Evolutionary conservation across 1,140 invertebrate species (phyloP).

Genomic region (Ladona fulva): DNA sequence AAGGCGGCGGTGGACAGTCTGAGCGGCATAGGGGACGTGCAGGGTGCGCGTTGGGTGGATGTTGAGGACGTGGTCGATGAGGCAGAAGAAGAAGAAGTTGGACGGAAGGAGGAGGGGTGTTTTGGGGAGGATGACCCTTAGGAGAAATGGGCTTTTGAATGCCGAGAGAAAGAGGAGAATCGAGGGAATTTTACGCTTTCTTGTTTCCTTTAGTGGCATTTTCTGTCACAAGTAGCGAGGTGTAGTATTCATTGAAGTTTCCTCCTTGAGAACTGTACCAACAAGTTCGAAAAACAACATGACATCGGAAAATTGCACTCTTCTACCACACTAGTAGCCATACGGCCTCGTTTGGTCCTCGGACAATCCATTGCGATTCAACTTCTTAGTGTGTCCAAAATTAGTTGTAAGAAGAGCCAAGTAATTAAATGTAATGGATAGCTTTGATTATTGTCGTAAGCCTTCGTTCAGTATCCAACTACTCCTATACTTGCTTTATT

Average conservation of each 20-base stretch:
- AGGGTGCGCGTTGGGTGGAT: not conserved
- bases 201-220: not conserved
- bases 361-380: no score
- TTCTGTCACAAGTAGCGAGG: not conserved
- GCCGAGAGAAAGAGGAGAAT: not conserved
- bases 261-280: not conserved
- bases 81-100: not conserved
- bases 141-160: not conserved
- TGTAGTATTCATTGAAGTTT: not conserved
- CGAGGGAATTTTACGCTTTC: not conserved
- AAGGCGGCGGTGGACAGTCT: not conserved
- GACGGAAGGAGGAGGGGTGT: not conserved
- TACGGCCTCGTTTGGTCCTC: no score
- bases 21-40: not conserved
- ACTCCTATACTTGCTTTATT: no score
- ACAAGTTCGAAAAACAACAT: not conserved
- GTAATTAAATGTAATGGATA: no score
- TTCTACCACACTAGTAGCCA: no score
- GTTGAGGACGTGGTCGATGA: conserved; percentile 1
- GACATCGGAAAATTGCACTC: not conserved
- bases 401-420: no score
- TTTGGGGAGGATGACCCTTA: conserved; percentile 1
- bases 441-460: no score
- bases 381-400: no score
- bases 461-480: no score